These are phyloP conservation scores for Drosophila barbarae DNA, from an alignment of 2,888 invertebrate species.

Conservation along the genomic window DNA sequence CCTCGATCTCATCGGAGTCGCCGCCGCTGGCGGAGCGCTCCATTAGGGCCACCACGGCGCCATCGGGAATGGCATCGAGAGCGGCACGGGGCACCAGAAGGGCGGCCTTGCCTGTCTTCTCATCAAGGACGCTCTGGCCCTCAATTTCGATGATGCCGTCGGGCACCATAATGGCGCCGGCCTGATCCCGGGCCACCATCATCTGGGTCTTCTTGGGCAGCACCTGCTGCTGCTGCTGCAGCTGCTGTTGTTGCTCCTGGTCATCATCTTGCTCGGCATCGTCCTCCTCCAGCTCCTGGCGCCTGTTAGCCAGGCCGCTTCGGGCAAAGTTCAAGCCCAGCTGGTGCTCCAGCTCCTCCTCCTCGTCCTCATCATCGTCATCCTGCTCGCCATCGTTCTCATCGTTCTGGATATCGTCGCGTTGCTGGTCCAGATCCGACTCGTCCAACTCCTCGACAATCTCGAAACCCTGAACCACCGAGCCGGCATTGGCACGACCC, in stretches of 20 bases:
- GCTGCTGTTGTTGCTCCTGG: constrained; percentile 29
- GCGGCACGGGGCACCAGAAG: constrained; percentile 72
- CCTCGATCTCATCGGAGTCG: constrained; percentile 46
- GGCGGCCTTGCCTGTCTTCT: constrained; percentile 74
- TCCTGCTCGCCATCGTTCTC: constrained; percentile 17
- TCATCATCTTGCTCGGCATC: constrained; percentile 23
- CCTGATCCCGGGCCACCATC: constrained; percentile 69
- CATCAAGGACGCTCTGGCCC: constrained; percentile 72
- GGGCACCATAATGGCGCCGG: constrained; percentile 76
- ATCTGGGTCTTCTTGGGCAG: constrained; percentile 65
- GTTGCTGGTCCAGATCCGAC: constrained; percentile 31
- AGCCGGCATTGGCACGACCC: constrained; percentile 61
- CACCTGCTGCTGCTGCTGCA: constrained; percentile 25
- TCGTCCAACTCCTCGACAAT: constrained; percentile 54
- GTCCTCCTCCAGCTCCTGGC: constrained; percentile 11
- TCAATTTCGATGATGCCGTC: constrained; percentile 75
- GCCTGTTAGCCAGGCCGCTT: constrained; percentile 9
- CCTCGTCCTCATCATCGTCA: constrained; percentile 12
- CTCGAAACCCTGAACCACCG: constrained; percentile 65
- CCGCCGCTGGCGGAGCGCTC: constrained; percentile 51
- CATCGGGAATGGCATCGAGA: constrained; percentile 75
- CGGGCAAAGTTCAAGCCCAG: constrained; percentile 34
- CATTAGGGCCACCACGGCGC: constrained; percentile 75
- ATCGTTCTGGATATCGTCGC: constrained; percentile 25
- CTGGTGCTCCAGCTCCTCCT: constrained; percentile 20